Conservation (phyloP, 2,113 vertebrate species). For the Ceyx cyanopectus region DNA sequence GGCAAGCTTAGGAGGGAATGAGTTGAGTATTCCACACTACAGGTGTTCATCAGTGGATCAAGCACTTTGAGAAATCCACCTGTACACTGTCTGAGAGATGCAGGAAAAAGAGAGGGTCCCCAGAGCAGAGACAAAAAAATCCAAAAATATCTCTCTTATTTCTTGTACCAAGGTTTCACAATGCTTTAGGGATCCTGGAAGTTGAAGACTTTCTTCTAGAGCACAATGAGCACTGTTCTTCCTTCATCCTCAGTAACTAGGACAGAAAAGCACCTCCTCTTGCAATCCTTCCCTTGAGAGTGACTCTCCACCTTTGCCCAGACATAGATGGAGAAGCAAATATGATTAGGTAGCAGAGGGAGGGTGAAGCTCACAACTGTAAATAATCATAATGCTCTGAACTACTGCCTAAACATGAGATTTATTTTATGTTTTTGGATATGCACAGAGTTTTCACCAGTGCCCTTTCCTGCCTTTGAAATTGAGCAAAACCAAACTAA, state of each 20-base stretch:
- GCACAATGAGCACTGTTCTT: background rate
- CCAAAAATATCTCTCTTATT: background rate
- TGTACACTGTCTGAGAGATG: background rate
- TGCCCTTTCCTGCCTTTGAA: background rate
- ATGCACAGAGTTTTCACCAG: background rate
- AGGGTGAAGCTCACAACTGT: background rate
- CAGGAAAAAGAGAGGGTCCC: background rate
- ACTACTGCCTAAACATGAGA: background rate
- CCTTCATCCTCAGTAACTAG: background rate
- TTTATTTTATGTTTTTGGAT: background rate
- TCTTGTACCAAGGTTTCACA: background rate
- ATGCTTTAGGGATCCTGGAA: background rate
- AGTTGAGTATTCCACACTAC: background rate
- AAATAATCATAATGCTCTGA: background rate
- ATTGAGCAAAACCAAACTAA: background rate
- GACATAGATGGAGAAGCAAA: background rate
- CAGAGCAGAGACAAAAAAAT: background rate
- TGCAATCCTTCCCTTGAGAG: background rate
- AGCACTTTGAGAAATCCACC: background rate
- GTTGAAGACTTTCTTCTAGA: background rate
- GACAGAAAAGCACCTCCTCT: background rate
- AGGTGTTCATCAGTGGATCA: background rate
- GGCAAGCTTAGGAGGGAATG: background rate
- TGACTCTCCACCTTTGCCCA: background rate
- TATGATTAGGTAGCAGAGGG: background rate